phyloP scores from a whole-genome alignment of 2,113 vertebrate species.

The Arenaria interpres region DNA sequence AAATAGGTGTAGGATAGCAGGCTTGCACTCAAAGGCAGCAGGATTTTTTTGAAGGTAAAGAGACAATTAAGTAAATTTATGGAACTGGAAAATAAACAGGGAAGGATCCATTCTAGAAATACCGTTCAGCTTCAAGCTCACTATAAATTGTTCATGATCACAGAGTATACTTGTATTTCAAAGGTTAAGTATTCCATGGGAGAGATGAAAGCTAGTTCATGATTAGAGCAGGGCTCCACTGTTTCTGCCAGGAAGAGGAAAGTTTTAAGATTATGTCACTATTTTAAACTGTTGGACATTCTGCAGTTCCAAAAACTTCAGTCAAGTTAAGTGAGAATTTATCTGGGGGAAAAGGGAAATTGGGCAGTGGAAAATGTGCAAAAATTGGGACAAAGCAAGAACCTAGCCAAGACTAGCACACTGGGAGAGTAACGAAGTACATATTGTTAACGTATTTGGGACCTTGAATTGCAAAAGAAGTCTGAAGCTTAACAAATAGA shows the following conservation, averaged over 20 bases:
- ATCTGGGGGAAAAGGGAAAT: not conserved
- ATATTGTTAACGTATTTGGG: not conserved
- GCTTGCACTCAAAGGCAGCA: not conserved
- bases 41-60: not conserved
- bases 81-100: not conserved
- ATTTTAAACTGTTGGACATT: not conserved
- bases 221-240: not conserved
- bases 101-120: not conserved
- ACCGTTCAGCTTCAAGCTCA: not conserved
- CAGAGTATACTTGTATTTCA: not conserved
- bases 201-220: not conserved
- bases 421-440: not conserved
- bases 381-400: rapidly evolving
- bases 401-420: not conserved
- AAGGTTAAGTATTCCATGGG: not conserved
- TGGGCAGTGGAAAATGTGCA: not conserved
- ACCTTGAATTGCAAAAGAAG: not conserved
- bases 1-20: not conserved
- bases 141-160: not conserved
- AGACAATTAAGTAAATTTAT: not conserved
- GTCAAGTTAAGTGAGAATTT: not conserved
- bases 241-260: not conserved
- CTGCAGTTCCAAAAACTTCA: not conserved
- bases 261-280: not conserved
- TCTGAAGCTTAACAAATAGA: not conserved